phyloP scores from a whole-genome alignment of 64 coral and sea anemone species.

The Montipora sp. region DNA sequence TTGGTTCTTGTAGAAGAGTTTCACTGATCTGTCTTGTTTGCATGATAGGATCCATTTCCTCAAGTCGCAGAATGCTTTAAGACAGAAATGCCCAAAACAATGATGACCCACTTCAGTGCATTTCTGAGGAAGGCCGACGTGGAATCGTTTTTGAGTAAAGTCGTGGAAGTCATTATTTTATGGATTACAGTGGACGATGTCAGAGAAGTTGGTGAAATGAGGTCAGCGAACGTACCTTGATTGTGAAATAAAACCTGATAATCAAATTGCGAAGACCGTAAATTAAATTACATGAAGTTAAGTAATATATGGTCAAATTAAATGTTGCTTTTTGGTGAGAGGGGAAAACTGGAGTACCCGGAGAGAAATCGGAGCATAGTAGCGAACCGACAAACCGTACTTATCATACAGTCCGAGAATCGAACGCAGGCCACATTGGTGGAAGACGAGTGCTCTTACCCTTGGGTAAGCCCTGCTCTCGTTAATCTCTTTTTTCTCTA shows the following conservation, averaged over 20 bases:
- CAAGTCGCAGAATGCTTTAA: constrained; percentile 39
- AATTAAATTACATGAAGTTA: no score
- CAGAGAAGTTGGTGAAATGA: not conserved
- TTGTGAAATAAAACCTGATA: not conserved
- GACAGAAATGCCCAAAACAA: not conserved
- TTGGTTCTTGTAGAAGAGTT: not conserved
- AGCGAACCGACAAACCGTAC: no score
- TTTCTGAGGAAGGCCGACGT: not conserved
- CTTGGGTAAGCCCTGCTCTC: no score
- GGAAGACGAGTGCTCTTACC: no score
- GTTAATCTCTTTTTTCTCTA: no score
- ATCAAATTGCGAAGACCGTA: not conserved
- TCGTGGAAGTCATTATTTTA: constrained; percentile 52
- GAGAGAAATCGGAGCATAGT: no score
- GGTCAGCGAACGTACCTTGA: not conserved
- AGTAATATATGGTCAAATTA: no score
- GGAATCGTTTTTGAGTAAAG: constrained; percentile 13
- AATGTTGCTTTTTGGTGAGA: no score
- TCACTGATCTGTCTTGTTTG: not conserved
- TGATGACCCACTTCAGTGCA: constrained; percentile 1
- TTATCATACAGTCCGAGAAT: no score
- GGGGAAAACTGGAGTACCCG: no score
- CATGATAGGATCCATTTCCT: constrained; percentile 38
- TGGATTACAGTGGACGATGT: not conserved
- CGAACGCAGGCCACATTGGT: no score